Conservation (phyloP, 1,140 invertebrate genomes). For the Melitaea cinxia region DNA sequence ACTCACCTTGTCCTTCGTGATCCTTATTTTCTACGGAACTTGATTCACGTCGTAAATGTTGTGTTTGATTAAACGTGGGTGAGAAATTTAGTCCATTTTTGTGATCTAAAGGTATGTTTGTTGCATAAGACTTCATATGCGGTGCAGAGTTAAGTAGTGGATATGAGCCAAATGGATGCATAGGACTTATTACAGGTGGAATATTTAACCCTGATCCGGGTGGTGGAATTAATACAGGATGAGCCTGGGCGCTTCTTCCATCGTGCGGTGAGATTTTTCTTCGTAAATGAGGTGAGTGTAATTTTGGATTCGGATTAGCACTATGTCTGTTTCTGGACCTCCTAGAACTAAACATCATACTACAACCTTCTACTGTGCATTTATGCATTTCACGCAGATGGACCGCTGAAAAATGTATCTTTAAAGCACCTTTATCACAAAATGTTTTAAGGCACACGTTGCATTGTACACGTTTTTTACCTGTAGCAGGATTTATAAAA, state of each 20-base stretch:
- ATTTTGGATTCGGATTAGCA: slow-evolving; percentile 98
- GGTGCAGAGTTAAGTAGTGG: slow-evolving; percentile 88
- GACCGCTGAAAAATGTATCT: slow-evolving; percentile 99
- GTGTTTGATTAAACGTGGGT: slow-evolving; percentile 70
- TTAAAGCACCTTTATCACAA: slow-evolving; percentile 99
- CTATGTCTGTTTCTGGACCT: slow-evolving; percentile 97
- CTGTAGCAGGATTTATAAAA: slow-evolving; percentile 94
- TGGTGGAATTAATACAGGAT: slow-evolving; percentile 89
- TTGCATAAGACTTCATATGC: slow-evolving; percentile 83
- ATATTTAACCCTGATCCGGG: slow-evolving; percentile 83
- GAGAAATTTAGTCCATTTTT: slow-evolving; percentile 83
- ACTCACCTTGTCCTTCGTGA: slow-evolving; percentile 71
- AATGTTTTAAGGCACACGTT: slow-evolving; percentile 99
- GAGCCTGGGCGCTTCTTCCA: slow-evolving; percentile 92
- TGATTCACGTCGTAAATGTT: slow-evolving; percentile 64
- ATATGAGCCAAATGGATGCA: slow-evolving; percentile 89
- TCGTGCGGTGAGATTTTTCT: slow-evolving; percentile 96
- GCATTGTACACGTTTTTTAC: slow-evolving; percentile 98
- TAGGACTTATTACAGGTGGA: slow-evolving; percentile 83
- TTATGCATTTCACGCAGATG: slow-evolving; percentile 99
- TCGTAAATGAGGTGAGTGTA: slow-evolving; percentile 96
- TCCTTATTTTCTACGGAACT: slow-evolving; percentile 79
- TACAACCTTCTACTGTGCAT: slow-evolving; percentile 99
- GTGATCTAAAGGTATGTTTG: slow-evolving; percentile 84
- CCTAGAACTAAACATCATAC: slow-evolving; percentile 99